A percentile compares a stretch with the other conserved stretches of the same genome.
Conservation (phyloP, 2,113 vertebrate species). For the Apteryx owenii region DNA sequence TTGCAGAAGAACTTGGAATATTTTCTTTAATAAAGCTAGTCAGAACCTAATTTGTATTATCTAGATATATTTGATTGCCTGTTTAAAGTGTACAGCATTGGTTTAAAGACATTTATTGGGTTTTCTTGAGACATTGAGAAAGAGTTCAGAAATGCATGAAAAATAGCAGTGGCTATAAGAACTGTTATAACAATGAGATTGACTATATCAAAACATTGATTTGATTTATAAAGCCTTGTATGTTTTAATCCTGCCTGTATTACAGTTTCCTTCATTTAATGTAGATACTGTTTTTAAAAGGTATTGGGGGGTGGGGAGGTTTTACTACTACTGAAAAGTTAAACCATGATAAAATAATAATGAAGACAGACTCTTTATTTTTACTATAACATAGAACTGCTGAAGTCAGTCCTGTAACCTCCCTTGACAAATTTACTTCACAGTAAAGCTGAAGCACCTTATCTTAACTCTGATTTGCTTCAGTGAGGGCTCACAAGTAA, state of each 20-base stretch:
- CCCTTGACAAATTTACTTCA: not conserved
- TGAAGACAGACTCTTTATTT: not conserved
- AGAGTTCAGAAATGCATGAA: not conserved
- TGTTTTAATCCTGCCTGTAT: not conserved
- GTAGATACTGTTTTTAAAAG: not conserved
- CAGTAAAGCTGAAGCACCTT: not conserved
- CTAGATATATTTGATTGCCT: not conserved
- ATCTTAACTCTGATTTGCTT: not conserved
- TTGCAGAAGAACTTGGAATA: not conserved
- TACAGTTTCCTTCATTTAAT: not conserved
- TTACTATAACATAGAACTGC: not conserved
- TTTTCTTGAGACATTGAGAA: not conserved
- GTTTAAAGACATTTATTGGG: not conserved
- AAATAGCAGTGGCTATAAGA: not conserved
- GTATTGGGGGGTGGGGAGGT: not conserved
- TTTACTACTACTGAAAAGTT: not conserved
- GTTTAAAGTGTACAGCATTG: not conserved
- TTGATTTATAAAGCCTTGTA: not conserved
- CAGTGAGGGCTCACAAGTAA: not conserved
- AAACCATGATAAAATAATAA: not conserved
- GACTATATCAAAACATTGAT: not conserved
- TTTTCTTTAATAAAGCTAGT: not conserved
- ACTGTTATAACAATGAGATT: not conserved
- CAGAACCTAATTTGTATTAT: not conserved
- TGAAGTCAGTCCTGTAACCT: not conserved